phyloP scores from a whole-genome alignment of 1,140 invertebrate species.

The Apolygus lucorum region DNA sequence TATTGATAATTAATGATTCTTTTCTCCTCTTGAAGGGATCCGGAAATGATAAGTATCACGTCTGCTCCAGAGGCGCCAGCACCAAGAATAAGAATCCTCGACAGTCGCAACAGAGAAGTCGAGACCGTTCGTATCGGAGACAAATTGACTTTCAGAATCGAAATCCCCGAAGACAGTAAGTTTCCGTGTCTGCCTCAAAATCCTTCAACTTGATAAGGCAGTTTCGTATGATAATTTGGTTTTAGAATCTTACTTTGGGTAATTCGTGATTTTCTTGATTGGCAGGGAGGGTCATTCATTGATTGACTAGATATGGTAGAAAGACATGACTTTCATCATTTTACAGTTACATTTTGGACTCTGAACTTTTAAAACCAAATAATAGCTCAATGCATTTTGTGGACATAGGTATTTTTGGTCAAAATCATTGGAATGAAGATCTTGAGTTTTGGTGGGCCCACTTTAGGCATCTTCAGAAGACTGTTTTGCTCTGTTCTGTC shows the following conservation, averaged over 20 bases:
- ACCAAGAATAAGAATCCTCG: constrained; percentile 84
- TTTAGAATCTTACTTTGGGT: not conserved
- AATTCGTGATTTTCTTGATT: not conserved
- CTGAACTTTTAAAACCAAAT: no score
- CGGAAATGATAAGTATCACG: constrained; percentile 90
- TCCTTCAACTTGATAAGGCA: not conserved
- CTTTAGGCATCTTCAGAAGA: no score
- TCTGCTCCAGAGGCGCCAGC: constrained; percentile 88
- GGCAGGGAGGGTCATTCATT: no score
- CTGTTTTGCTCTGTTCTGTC: no score
- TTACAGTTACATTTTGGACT: not conserved
- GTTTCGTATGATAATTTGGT: constrained; percentile 19
- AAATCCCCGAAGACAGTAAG: constrained; percentile 92
- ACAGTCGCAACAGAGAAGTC: constrained; percentile 73
- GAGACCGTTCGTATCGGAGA: constrained; percentile 91
- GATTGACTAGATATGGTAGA: no score
- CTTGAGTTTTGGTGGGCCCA: no score
- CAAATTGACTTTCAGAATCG: constrained; percentile 87
- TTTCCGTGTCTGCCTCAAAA: constrained; percentile 30
- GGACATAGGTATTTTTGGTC: no score
- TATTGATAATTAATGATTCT: no score
- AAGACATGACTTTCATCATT: no score
- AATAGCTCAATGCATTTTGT: no score
- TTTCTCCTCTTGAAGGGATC: no score
- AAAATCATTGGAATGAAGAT: no score